Conservation (phyloP, 1,140 invertebrate genomes). For the Drosophila tsacasi region DNA sequence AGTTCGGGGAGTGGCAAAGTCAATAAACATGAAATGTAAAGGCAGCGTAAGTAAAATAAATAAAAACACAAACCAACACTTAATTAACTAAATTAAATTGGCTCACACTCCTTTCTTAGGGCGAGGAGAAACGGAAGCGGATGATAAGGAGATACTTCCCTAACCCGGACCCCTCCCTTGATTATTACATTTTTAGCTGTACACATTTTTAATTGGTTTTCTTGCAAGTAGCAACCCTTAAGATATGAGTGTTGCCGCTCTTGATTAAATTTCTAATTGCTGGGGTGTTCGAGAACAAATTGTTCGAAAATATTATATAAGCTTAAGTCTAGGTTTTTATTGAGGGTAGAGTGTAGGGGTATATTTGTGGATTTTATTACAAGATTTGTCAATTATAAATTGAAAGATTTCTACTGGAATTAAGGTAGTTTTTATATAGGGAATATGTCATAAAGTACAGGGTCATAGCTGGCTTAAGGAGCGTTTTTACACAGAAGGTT, state of each 20-base stretch:
- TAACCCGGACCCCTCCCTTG: slow-evolving; percentile 33
- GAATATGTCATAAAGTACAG: too few species aligned
- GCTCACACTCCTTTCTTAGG: slow-evolving; percentile 22
- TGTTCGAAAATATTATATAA: slow-evolving; percentile 28
- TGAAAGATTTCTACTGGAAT: not conserved
- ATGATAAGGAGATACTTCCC: not conserved
- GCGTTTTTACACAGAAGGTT: too few species aligned
- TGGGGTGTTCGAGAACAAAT: slow-evolving; percentile 19
- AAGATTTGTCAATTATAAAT: not conserved
- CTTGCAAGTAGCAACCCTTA: slow-evolving; percentile 24
- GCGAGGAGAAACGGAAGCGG: slow-evolving; percentile 2
- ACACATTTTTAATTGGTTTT: slow-evolving; percentile 74
- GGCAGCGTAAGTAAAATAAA: slow-evolving; percentile 74
- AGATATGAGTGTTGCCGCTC: slow-evolving; percentile 14
- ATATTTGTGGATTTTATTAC: not conserved
- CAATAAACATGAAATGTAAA: slow-evolving; percentile 82
- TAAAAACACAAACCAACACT: slow-evolving; percentile 66
- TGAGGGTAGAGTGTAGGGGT: not conserved
- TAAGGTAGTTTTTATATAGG: not conserved
- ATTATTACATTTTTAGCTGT: slow-evolving; percentile 68
- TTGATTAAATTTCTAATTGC: slow-evolving; percentile 62
- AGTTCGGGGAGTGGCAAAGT: slow-evolving; percentile 52
- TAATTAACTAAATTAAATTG: slow-evolving; percentile 83
- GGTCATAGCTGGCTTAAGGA: too few species aligned
- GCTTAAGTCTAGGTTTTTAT: not conserved